phyloP scores from a whole-genome alignment of 2,888 invertebrate species.

The Alsophila aescularia region DNA sequence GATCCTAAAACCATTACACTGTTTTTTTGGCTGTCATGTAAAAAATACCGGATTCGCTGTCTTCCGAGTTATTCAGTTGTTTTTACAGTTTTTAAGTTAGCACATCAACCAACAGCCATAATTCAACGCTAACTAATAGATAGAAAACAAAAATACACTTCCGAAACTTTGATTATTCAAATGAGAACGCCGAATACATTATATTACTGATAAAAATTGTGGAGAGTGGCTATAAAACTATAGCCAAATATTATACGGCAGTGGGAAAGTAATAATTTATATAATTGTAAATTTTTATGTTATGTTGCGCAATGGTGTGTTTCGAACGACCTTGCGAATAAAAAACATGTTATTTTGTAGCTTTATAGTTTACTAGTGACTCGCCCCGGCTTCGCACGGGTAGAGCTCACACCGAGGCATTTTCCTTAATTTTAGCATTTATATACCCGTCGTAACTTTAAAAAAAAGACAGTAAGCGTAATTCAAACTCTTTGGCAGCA shows the following conservation, averaged over 20 bases:
- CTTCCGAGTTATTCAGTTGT: no score
- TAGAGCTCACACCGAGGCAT: no score
- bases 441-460: no score
- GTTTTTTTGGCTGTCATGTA: no score
- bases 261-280: conserved; percentile 33
- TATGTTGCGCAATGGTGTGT: conserved; percentile 15
- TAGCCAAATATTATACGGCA: conserved; percentile 31
- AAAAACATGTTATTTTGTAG: conserved; percentile 12
- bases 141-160: not conserved
- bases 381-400: no score
- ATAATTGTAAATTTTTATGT: conserved; percentile 31
- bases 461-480: no score
- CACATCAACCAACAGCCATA: not conserved
- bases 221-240: conserved; percentile 33
- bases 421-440: no score
- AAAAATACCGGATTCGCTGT: no score
- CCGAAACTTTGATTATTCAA: conserved; percentile 25
- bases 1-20: no score
- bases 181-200: conserved; percentile 27
- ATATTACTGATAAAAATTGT: conserved; percentile 20
- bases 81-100: no score
- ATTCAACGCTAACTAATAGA: conserved; percentile 1
- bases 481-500: no score
- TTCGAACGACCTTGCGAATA: conserved; percentile 27
- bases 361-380: not conserved